Evolutionary conservation across 2,797 vertebrate species (phyloP).

Genomic region (Nothura maculosa): DNA sequence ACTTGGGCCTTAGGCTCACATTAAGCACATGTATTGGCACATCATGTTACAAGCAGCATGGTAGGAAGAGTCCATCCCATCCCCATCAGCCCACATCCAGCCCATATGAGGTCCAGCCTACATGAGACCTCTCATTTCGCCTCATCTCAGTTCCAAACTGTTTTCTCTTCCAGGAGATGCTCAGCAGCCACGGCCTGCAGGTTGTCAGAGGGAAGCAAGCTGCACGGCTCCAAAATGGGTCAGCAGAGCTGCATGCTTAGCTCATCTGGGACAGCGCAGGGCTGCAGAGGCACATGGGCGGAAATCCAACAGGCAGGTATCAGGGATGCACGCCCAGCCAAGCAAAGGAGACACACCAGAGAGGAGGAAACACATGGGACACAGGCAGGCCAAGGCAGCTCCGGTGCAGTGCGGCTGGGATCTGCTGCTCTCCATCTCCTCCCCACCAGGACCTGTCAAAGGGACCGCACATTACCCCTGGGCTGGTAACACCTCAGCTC

Average conservation of each 20-base stretch:
- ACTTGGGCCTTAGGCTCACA: not conserved
- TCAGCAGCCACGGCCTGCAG: not conserved
- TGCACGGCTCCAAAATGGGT: constrained; percentile 43
- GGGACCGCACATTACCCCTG: not conserved
- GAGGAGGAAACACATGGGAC: not conserved
- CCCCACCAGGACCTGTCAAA: not conserved
- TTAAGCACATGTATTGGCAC: not conserved
- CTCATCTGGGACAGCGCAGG: constrained; percentile 80
- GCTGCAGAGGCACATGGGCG: constrained; percentile 78
- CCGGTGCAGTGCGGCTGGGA: not conserved
- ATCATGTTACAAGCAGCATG: fast-evolving
- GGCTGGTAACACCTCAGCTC: constrained; percentile 20
- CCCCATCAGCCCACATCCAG: not conserved
- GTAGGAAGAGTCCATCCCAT: not conserved
- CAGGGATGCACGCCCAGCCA: constrained; percentile 21
- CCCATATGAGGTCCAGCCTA: not conserved
- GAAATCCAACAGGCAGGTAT: constrained; percentile 73
- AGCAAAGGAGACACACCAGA: not conserved
- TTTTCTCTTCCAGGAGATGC: not conserved
- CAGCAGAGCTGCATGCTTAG: constrained; percentile 65
- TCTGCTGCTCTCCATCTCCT: not conserved
- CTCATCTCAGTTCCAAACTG: not conserved
- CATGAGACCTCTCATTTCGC: not conserved
- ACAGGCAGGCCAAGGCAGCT: not conserved
- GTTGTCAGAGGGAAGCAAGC: constrained; percentile 23